Conservation (phyloP, 2,888 invertebrate species). For the Tipula helvola region DNA sequence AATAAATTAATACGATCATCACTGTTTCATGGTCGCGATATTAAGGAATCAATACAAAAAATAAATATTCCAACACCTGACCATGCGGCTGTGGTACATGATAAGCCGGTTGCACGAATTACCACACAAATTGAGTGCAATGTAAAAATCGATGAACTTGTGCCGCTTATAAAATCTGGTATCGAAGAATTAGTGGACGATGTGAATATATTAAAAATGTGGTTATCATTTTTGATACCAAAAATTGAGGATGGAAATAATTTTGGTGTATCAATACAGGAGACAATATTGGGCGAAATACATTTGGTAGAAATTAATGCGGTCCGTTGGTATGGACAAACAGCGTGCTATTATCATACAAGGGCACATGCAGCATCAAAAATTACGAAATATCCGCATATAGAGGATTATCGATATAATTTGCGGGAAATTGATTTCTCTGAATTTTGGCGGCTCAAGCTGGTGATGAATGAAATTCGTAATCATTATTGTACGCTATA, state of each 20-base stretch:
- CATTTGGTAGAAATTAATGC: slow-evolving; percentile 95
- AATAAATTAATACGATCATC: neutral
- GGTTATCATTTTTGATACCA: slow-evolving; percentile 98
- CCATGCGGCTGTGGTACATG: neutral
- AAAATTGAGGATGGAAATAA: slow-evolving; percentile 99
- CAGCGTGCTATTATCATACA: slow-evolving; percentile 87
- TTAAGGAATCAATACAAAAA: neutral
- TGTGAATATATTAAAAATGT: slow-evolving; percentile 78
- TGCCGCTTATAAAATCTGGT: neutral
- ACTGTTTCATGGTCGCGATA: neutral
- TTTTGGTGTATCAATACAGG: slow-evolving; percentile 97
- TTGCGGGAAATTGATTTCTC: slow-evolving; percentile 93
- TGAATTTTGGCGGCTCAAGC: slow-evolving; percentile 85
- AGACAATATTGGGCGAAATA: slow-evolving; percentile 94
- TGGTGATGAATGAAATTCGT: slow-evolving; percentile 90
- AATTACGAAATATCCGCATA: slow-evolving; percentile 95
- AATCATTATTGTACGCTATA: slow-evolving; percentile 97
- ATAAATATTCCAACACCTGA: neutral
- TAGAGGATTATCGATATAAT: slow-evolving; percentile 88
- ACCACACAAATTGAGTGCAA: neutral
- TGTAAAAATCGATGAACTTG: neutral
- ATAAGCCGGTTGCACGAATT: neutral
- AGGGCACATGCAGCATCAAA: slow-evolving; percentile 75
- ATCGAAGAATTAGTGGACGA: neutral
- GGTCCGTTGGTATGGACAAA: slow-evolving; percentile 95